A percentile compares a stretch with the other conserved stretches of the same genome.
Evolutionary conservation across 2,797 vertebrate genomes (phyloP).

Genomic region (Aulostomus chinensis): DNA sequence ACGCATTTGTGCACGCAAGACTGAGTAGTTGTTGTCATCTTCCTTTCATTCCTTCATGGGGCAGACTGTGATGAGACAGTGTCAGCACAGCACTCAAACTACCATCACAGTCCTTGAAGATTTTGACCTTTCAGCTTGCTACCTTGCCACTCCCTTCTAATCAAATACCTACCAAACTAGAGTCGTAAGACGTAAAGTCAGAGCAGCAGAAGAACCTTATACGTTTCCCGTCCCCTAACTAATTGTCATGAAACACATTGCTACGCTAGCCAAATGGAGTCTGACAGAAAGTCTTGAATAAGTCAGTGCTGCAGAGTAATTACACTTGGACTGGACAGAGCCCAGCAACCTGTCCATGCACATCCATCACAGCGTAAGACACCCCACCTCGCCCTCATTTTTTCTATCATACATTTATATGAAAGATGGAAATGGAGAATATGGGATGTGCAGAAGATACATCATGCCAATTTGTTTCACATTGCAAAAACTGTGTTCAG

Average conservation of each 20-base stretch:
- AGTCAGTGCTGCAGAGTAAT: conserved; percentile 62
- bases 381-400: conserved; percentile 47
- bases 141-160: not conserved
- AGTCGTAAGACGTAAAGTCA: conserved; percentile 10
- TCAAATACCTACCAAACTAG: not conserved
- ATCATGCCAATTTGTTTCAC: conserved; percentile 47
- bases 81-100: conserved; percentile 16
- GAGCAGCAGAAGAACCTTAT: conserved; percentile 11
- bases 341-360: conserved; percentile 51
- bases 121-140: conserved; percentile 5
- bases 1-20: no score
- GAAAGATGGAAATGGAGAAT: conserved; percentile 44
- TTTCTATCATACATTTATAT: conserved; percentile 49
- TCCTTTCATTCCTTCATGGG: no score
- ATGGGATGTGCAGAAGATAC: conserved; percentile 14
- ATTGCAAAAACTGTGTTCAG: conserved; percentile 23
- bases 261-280: conserved; percentile 37
- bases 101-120: conserved; percentile 3
- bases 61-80: no score
- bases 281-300: conserved; percentile 62
- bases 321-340: conserved; percentile 48
- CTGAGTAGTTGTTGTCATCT: no score
- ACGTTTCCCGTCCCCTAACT: conserved; percentile 14
- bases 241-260: conserved; percentile 38
- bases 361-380: conserved; percentile 62